These are phyloP conservation scores for Ceratina japonica DNA, from an alignment of 1,140 invertebrate species.

Conservation along the genomic window DNA sequence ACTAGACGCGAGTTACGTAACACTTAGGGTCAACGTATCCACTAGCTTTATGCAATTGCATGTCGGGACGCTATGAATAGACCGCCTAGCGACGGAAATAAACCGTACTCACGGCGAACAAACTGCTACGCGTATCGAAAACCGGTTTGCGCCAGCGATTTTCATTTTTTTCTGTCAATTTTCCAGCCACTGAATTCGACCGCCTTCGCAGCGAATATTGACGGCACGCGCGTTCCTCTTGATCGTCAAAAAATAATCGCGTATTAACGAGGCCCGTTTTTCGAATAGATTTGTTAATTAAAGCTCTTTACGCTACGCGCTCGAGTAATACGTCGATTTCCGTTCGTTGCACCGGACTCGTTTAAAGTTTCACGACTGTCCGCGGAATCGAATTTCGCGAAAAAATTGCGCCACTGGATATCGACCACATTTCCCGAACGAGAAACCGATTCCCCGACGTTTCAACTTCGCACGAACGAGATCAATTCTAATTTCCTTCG, in stretches of 20 bases:
- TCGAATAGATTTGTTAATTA: constrained; percentile 29
- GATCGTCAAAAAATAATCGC: not conserved
- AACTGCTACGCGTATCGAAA: not conserved
- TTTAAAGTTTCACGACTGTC: constrained; percentile 1
- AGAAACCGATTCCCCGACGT: too few species aligned
- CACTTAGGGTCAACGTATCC: constrained; percentile 77
- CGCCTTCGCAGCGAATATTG: too few species aligned
- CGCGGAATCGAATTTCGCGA: constrained; percentile 4
- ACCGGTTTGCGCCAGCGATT: too few species aligned
- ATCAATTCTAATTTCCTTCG: too few species aligned
- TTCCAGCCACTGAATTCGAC: too few species aligned
- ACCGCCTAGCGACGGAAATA: constrained; percentile 67
- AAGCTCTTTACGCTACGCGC: constrained; percentile 30
- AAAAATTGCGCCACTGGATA: not conserved
- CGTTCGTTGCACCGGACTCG: constrained; percentile 32
- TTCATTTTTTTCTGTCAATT: too few species aligned
- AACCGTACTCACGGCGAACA: constrained; percentile 52
- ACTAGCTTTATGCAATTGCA: constrained; percentile 78
- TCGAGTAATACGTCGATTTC: constrained; percentile 39
- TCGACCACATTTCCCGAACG: too few species aligned
- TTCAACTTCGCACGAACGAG: too few species aligned
- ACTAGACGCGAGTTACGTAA: constrained; percentile 75
- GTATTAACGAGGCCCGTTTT: not conserved
- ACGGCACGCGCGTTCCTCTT: too few species aligned
- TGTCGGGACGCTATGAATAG: constrained; percentile 77